Percentiles rank a stretch among this genome's conserved stretches.
Conservation (phyloP, 1,140 invertebrate species). For the Daktulosphaira vitifoliae region DNA sequence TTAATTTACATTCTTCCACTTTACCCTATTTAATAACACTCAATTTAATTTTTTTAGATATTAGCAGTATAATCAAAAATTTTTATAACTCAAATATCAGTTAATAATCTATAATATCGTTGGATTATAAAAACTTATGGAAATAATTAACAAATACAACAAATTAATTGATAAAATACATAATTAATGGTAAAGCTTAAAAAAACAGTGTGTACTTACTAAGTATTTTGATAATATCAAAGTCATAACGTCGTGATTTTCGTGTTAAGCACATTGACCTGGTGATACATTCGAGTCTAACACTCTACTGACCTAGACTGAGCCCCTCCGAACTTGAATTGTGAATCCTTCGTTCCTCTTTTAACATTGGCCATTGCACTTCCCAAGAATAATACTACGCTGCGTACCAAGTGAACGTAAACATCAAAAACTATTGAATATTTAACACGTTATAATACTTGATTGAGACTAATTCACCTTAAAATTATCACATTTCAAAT, state of each 20-base stretch:
- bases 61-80: too few species aligned
- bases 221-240: constrained; percentile 22
- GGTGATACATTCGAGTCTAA: constrained; percentile 31
- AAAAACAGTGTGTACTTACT: not conserved
- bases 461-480: too few species aligned
- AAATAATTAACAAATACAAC: too few species aligned
- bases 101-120: too few species aligned
- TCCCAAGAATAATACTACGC: constrained; percentile 2
- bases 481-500: too few species aligned
- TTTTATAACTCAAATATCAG: too few species aligned
- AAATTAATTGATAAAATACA: too few species aligned
- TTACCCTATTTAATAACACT: too few species aligned
- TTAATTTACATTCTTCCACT: too few species aligned
- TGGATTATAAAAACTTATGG: too few species aligned
- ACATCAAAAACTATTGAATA: not conserved
- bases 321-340: constrained; percentile 32
- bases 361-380: constrained; percentile 12
- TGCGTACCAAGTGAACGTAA: constrained; percentile 22
- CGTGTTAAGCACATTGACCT: constrained; percentile 31
- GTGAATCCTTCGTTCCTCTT: constrained; percentile 23
- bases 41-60: too few species aligned
- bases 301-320: constrained; percentile 33
- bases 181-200: too few species aligned
- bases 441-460: not conserved
- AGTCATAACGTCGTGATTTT: constrained; percentile 29